Evolutionary conservation across 92 coral and sea anemone species (phyloP).

Genomic region (Porites rus): DNA sequence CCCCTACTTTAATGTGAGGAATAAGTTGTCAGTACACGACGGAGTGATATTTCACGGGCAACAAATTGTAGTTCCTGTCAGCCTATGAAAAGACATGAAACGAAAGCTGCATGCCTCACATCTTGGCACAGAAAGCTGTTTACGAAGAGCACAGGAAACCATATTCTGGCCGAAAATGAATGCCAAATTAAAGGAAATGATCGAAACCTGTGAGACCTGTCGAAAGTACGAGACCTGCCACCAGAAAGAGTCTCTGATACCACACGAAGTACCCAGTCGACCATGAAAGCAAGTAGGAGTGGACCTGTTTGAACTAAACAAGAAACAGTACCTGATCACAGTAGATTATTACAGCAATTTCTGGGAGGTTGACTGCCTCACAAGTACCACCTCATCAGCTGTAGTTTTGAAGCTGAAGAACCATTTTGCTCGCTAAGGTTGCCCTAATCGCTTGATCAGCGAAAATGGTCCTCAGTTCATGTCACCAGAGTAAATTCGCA

Average conservation of each 20-base stretch:
- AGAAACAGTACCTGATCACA: constrained; percentile 38
- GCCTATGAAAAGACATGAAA: constrained; percentile 35
- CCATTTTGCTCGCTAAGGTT: constrained; percentile 56
- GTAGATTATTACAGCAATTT: constrained; percentile 63
- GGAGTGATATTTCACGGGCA: constrained; percentile 39
- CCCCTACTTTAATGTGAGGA: constrained; percentile 52
- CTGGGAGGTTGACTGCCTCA: constrained; percentile 50
- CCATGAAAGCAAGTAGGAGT: constrained; percentile 59
- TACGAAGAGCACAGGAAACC: constrained; percentile 52
- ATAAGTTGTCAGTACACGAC: constrained; percentile 62
- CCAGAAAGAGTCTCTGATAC: constrained; percentile 52
- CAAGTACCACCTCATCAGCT: constrained; percentile 21
- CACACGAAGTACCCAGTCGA: constrained; percentile 43
- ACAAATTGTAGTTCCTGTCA: constrained; percentile 47
- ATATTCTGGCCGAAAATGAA: constrained; percentile 61
- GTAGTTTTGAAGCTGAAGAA: constrained; percentile 44
- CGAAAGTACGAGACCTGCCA: constrained; percentile 35
- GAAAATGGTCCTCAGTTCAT: constrained; percentile 66
- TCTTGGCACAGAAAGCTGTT: constrained; percentile 49
- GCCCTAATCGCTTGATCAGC: constrained; percentile 33
- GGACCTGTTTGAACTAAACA: constrained; percentile 33
- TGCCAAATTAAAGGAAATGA: constrained; percentile 40
- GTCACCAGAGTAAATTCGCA: constrained; percentile 36
- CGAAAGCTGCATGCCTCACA: constrained; percentile 42
- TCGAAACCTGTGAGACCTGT: constrained; percentile 45